Conservation (phyloP, 2,113 vertebrate species). For the Phyllostomus discolor region DNA sequence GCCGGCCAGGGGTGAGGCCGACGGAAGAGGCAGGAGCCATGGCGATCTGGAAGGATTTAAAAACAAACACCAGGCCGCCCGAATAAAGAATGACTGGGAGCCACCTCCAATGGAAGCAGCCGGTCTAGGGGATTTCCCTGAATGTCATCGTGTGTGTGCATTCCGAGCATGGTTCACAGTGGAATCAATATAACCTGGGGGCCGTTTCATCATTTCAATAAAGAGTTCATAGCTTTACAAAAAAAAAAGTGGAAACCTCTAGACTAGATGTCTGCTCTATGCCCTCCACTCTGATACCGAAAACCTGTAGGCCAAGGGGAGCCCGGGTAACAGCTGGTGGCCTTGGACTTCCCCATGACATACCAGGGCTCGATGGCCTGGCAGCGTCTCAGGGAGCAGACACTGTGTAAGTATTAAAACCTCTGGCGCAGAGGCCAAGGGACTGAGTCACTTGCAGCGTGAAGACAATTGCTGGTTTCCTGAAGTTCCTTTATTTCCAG, state of each 20-base stretch:
- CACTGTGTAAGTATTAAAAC: constrained; percentile 65
- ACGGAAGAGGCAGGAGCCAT: background rate
- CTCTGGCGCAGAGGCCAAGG: constrained; percentile 53
- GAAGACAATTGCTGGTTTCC: constrained; percentile 75
- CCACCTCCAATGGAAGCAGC: background rate
- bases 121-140: background rate
- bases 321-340: background rate
- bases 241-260: background rate
- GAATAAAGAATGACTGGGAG: background rate
- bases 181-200: background rate
- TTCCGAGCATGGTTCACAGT: background rate
- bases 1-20: background rate
- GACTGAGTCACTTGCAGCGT: constrained; percentile 52
- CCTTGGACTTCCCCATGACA: constrained; percentile 12
- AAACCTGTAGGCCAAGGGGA: background rate
- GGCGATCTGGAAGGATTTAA: background rate
- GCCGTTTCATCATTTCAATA: constrained; percentile 2
- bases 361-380: constrained; percentile 19
- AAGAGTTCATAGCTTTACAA: background rate
- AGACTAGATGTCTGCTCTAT: background rate
- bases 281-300: background rate
- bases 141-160: background rate
- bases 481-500: constrained; percentile 46
- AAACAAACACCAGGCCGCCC: constrained; percentile 20
- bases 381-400: constrained; percentile 69